phyloP scores from a whole-genome alignment of 2,888 invertebrate species.

The Flabesymbios commensalis region DNA sequence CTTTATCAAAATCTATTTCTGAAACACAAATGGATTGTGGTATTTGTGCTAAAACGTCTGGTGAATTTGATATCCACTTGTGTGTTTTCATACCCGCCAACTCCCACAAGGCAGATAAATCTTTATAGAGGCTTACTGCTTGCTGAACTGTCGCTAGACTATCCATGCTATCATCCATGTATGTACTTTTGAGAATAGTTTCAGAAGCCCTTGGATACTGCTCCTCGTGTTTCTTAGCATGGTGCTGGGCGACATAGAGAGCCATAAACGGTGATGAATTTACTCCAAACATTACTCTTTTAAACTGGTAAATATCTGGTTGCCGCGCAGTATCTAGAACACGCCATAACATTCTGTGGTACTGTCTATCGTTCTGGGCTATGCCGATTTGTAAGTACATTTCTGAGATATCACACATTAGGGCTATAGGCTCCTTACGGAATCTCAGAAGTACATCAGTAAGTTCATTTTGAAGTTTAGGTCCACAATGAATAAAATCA shows the following conservation, averaged over 20 bases:
- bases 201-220: constrained; percentile 27
- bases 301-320: constrained; percentile 28
- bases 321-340: background rate
- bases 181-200: constrained; percentile 31
- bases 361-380: constrained; percentile 3
- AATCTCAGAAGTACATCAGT: constrained; percentile 24
- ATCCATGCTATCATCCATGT: constrained; percentile 35
- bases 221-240: constrained; percentile 15
- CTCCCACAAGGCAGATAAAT: constrained; percentile 5
- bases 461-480: constrained; percentile 34
- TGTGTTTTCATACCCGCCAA: constrained; percentile 14
- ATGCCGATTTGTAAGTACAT: constrained; percentile 15
- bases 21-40: constrained; percentile 17
- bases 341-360: constrained; percentile 17
- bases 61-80: constrained; percentile 27
- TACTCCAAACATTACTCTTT: constrained; percentile 31
- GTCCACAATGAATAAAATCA: constrained; percentile 36
- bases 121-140: constrained; percentile 23
- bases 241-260: constrained; percentile 29
- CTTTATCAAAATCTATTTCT: constrained; percentile 10
- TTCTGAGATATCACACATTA: constrained; percentile 25
- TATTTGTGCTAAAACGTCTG: constrained; percentile 21
- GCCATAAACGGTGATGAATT: constrained; percentile 35
- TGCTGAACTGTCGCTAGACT: constrained; percentile 17
- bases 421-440: constrained; percentile 12